A percentile compares a stretch with the other conserved stretches of the same genome.
Evolutionary conservation across 2,797 vertebrate species (phyloP).

Genomic region (Acanthurus leucopareius): DNA sequence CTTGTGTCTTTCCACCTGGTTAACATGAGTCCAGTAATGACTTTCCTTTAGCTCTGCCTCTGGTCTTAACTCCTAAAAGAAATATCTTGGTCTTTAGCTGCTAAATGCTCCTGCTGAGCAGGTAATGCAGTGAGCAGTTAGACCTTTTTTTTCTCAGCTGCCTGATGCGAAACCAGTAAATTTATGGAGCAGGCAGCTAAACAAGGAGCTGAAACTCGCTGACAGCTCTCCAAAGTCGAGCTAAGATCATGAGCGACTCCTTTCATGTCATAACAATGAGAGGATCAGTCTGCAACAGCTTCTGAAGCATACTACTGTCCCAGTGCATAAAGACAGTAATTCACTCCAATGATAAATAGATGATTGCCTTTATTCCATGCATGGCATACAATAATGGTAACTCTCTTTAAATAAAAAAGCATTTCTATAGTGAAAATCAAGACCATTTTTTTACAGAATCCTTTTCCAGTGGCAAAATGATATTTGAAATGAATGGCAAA

Average conservation of each 20-base stretch:
- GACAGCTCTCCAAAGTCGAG: neutral
- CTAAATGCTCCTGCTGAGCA: too few relatives aligned
- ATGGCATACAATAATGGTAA: slow-evolving; percentile 62
- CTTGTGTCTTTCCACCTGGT: neutral
- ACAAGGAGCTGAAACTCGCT: neutral
- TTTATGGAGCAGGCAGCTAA: neutral
- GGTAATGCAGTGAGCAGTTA: too few relatives aligned
- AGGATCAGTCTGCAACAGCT: neutral
- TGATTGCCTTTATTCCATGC: slow-evolving; percentile 70
- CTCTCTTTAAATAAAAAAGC: slow-evolving; percentile 71
- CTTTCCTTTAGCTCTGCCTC: too few relatives aligned
- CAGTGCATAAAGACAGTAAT: neutral
- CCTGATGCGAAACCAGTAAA: neutral
- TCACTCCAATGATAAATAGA: neutral
- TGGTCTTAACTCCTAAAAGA: too few relatives aligned
- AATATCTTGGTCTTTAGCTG: too few relatives aligned
- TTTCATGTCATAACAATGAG: neutral
- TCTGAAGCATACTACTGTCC: neutral
- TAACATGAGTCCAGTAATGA: too few relatives aligned
- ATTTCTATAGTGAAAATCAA: slow-evolving; percentile 46
- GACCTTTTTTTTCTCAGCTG: too few relatives aligned
- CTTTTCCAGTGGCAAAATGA: slow-evolving; percentile 48
- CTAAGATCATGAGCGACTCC: neutral
- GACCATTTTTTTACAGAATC: slow-evolving; percentile 14
- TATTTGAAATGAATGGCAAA: slow-evolving; percentile 51